Conservation (phyloP, 1,140 invertebrate genomes). For the Diprion similis region DNA sequence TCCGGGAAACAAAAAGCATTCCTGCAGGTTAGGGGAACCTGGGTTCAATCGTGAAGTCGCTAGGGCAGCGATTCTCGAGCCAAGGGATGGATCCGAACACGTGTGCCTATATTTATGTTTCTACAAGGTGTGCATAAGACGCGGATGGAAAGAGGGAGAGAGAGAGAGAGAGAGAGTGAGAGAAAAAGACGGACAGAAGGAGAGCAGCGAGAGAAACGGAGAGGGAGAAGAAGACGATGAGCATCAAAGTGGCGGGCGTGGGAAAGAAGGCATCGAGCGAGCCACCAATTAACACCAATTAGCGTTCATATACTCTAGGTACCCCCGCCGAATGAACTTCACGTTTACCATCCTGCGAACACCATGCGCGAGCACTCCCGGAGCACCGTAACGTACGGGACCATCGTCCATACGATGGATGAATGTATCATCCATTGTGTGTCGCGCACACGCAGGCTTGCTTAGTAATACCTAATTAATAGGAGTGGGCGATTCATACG, state of each 20-base stretch:
- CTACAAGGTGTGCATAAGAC: no score
- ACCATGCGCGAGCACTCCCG: neutral
- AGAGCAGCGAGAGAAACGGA: conserved; percentile 23
- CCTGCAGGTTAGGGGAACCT: no score
- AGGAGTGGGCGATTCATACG: conserved; percentile 1
- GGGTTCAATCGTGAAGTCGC: no score
- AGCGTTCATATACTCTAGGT: conserved; percentile 51
- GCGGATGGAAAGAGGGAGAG: conserved; percentile 23
- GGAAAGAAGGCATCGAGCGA: conserved; percentile 45
- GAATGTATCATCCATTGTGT: neutral
- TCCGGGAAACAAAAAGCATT: neutral
- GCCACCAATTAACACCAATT: conserved; percentile 56
- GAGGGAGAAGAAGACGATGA: conserved; percentile 28
- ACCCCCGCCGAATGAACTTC: conserved; percentile 26
- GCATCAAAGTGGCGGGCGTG: conserved; percentile 48
- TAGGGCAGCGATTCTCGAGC: no score
- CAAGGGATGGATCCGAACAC: no score
- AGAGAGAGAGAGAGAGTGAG: conserved; percentile 10
- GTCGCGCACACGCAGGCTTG: neutral
- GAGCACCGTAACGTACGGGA: neutral
- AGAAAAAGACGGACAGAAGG: conserved; percentile 8
- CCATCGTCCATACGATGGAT: neutral
- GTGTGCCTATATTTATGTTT: no score
- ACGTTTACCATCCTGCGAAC: neutral
- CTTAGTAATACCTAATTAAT: neutral